A percentile compares a stretch with the other conserved stretches of the same genome.
Conservation (phyloP, 2,797 vertebrate species). For the Aldrovandia affinis region DNA sequence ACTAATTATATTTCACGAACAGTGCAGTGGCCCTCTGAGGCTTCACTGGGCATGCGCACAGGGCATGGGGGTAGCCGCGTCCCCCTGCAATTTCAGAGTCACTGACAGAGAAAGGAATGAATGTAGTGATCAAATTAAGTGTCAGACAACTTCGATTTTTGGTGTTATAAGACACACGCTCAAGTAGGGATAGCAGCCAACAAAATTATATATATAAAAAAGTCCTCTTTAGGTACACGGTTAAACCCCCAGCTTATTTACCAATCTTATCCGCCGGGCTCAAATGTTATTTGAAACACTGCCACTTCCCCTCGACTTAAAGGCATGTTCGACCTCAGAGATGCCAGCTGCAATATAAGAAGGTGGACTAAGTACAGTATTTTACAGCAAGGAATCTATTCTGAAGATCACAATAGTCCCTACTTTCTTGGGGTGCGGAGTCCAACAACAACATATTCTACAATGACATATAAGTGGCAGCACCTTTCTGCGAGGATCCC, state of each 20-base stretch:
- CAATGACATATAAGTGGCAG: neutral
- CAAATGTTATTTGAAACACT: neutral
- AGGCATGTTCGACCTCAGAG: neutral
- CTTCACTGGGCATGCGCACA: neutral
- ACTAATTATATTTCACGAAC: neutral
- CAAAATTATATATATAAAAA: neutral
- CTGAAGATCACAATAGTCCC: neutral
- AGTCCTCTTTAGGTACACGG: neutral
- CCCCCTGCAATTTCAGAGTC: neutral
- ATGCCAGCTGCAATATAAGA: neutral
- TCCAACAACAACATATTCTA: neutral
- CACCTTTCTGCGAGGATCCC: neutral
- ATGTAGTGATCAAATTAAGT: neutral
- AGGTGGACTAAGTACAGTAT: neutral
- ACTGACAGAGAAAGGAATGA: neutral
- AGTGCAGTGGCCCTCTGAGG: neutral
- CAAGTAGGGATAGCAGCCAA: too few species aligned
- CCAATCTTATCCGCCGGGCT: neutral
- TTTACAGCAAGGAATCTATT: neutral
- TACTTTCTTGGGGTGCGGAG: neutral
- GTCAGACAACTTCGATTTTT: neutral
- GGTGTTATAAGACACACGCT: neutral
- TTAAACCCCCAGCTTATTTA: neutral
- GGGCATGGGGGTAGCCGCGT: too few species aligned
- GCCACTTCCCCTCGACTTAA: neutral